Conservation (phyloP, 2,797 vertebrate genomes). For the Sebastes vulpes region DNA sequence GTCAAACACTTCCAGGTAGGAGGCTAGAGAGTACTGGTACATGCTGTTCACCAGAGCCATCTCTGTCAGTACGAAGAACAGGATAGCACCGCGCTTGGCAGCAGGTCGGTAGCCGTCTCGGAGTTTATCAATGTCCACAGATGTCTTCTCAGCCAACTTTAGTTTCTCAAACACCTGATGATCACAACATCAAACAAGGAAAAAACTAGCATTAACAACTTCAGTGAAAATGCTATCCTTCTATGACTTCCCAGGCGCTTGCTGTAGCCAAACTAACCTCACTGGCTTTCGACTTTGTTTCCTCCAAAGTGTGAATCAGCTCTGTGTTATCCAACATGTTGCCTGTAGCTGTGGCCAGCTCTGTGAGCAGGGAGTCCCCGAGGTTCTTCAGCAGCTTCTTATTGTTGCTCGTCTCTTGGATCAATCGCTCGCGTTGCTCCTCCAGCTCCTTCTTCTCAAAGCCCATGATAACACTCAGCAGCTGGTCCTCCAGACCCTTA, state of each 20-base stretch:
- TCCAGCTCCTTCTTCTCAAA: conserved; percentile 93
- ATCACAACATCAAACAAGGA: conserved; percentile 10
- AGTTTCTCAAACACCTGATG: conserved; percentile 94
- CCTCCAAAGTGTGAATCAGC: conserved; percentile 92
- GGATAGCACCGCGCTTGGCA: conserved; percentile 92
- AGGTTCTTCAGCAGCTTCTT: conserved; percentile 94
- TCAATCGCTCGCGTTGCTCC: conserved; percentile 93
- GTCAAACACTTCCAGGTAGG: conserved; percentile 94
- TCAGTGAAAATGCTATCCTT: not conserved
- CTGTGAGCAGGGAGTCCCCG: conserved; percentile 93
- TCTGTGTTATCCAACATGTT: conserved; percentile 98
- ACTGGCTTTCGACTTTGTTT: conserved; percentile 93
- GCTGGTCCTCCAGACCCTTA: conserved; percentile 96
- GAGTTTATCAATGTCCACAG: conserved; percentile 90
- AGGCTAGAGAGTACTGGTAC: conserved; percentile 96
- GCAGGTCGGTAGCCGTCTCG: conserved; percentile 95
- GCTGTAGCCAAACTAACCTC: conserved; percentile 85
- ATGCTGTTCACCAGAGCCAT: conserved; percentile 96
- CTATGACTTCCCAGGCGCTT: not conserved
- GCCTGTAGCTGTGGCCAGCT: conserved; percentile 93
- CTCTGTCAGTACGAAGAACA: conserved; percentile 95
- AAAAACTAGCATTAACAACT: not conserved
- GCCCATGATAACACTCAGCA: conserved; percentile 94
- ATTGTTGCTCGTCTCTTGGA: conserved; percentile 95
- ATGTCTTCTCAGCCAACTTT: conserved; percentile 89